Percentiles rank a stretch among this genome's conserved stretches.
Conservation (phyloP, 2,113 vertebrate genomes). For the Psettodes erumei region DNA sequence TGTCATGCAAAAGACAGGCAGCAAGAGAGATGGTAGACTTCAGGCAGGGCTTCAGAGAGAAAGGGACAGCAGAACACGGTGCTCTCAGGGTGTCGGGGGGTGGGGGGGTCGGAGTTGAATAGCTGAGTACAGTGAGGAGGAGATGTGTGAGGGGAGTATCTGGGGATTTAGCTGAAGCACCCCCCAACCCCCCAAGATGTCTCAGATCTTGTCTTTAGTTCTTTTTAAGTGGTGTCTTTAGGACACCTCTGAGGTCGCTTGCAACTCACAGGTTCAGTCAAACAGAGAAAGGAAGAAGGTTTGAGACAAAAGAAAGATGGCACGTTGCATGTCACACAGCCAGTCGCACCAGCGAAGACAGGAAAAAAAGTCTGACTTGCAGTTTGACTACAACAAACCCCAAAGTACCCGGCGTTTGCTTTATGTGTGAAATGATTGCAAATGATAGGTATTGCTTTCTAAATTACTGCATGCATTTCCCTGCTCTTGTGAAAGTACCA, state of each 20-base stretch:
- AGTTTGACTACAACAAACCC: not conserved
- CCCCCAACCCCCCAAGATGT: conserved; percentile 53
- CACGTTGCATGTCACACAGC: not conserved
- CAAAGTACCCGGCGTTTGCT: not conserved
- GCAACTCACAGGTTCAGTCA: not conserved
- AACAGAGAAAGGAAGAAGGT: conserved; percentile 41
- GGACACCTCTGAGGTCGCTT: conserved; percentile 39
- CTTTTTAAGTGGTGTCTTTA: conserved; percentile 62
- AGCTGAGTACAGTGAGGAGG: conserved; percentile 66
- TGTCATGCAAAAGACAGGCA: conserved; percentile 83
- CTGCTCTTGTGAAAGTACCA: not conserved
- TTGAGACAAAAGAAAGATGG: conserved; percentile 35
- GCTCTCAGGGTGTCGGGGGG: conserved; percentile 42
- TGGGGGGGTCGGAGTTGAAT: conserved; percentile 55
- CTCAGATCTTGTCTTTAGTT: conserved; percentile 75
- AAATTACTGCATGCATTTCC: no score
- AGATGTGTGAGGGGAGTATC: conserved; percentile 61
- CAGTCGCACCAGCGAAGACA: not conserved
- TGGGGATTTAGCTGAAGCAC: conserved; percentile 51
- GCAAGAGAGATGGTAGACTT: conserved; percentile 73
- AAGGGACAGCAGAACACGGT: conserved; percentile 50
- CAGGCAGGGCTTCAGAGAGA: conserved; percentile 59
- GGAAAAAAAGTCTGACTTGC: not conserved
- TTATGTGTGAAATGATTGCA: not conserved
- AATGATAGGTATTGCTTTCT: not conserved